Evolutionary conservation across 2,888 invertebrate genomes (phyloP).

Genomic region (Athalia circularis): DNA sequence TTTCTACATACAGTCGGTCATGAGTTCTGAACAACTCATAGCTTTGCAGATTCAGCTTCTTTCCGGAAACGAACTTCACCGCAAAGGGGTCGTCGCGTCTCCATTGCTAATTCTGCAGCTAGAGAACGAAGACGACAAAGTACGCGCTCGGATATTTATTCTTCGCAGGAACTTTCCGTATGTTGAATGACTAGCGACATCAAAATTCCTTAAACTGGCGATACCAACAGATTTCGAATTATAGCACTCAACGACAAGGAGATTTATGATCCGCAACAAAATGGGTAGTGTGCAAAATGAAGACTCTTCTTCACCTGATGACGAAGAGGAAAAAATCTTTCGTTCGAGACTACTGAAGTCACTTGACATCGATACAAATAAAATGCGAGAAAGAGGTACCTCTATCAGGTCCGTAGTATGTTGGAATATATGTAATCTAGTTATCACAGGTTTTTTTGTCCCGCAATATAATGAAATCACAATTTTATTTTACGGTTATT

Average conservation of each 20-base stretch:
- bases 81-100: not conserved
- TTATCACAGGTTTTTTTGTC: too few relatives aligned
- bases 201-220: not conserved
- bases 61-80: not conserved
- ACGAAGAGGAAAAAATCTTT: not conserved
- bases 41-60: not conserved
- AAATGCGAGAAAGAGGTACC: conserved; percentile 15
- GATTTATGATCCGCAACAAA: not conserved
- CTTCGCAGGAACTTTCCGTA: not conserved
- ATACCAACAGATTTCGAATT: conserved; percentile 7
- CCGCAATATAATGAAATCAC: too few relatives aligned
- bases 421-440: too few relatives aligned
- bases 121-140: conserved; percentile 20
- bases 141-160: not conserved
- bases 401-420: conserved; percentile 13
- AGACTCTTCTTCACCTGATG: not conserved
- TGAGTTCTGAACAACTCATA: not conserved
- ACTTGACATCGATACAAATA: not conserved
- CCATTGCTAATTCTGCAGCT: conserved; percentile 6
- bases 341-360: not conserved
- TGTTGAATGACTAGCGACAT: not conserved
- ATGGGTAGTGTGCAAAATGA: not conserved
- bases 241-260: not conserved
- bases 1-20: not conserved
- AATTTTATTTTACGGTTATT: not conserved